Base-by-base conservation (phyloP, 2,888 invertebrate species). In the Tachystola acroxantha region DNA sequence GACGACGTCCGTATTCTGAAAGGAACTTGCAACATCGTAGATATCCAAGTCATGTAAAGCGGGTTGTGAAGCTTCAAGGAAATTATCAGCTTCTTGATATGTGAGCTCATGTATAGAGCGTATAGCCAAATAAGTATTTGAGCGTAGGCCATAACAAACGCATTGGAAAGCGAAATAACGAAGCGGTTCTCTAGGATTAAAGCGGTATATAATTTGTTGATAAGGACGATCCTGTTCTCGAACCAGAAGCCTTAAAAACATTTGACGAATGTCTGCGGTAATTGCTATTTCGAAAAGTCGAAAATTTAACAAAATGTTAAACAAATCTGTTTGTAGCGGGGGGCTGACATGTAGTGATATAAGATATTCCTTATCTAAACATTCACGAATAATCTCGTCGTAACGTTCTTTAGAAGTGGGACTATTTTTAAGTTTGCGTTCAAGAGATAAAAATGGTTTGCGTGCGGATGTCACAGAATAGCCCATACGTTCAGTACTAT, bases 351-450 rank as follows among this genome's bases (percentile, higher is more conserved):
- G 32, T 12, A 20, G 7, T 11, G 19, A 19, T 6, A 13, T n/a
- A 11, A 38, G 19, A 38, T 39, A 39, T n/a, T 19, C 34, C 9
- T 39, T 39, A 10, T 30, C 19, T 10, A 39, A 6, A 30, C 34
- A 39, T 28, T 39, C 39, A 2, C 20, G 22, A 10, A 39, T 30
- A n/a, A 32, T 12, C 3, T 19, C 14, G n/a, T 32, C 32, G 11
- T 32, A 32, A 7, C 9, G 13, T 10, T 7, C 7, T 6, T 14
- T 12, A 11, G 20, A 32, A 7, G 10, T 10, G 10, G 32, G 32
- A 9, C 7, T 14, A 7, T 12, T 12, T 7, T 20, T 12, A 2
- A 32, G 11, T 11, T 32, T 32, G 9, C 32, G 12, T 32, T 20
- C 20, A 11, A 31, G n/a, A 10, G 3, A 5, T 10, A 31, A 20